phyloP scores from a whole-genome alignment of 2,113 vertebrate species.

The Leucoraja erinaceus region DNA sequence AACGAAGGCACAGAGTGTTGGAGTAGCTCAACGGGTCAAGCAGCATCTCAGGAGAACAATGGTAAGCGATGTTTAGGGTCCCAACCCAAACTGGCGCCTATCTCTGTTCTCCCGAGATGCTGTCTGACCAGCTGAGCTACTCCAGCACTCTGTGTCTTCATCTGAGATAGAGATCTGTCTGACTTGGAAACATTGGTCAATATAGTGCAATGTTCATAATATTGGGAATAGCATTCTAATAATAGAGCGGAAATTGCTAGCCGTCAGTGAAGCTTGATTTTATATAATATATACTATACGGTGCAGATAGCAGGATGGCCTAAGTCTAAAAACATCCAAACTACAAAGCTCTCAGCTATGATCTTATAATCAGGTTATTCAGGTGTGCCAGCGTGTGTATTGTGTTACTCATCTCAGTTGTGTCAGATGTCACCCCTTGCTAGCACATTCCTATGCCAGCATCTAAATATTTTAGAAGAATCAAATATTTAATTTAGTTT shows the following conservation, averaged over 20 bases:
- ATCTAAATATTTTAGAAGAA: constrained; percentile 26
- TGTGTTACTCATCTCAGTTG: neutral
- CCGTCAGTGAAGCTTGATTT: neutral
- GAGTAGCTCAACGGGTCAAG: too few relatives aligned
- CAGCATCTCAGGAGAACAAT: too few relatives aligned
- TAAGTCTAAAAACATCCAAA: constrained; percentile 18
- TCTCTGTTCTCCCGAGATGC: too few relatives aligned
- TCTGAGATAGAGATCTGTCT: neutral
- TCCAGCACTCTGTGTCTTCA: too few relatives aligned
- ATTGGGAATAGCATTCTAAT: neutral
- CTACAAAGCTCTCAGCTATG: neutral
- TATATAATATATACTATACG: neutral
- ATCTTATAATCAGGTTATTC: constrained; percentile 32
- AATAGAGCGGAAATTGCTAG: neutral
- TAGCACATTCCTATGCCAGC: constrained; percentile 7
- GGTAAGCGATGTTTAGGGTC: too few relatives aligned
- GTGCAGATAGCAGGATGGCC: neutral
- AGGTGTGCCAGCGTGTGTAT: neutral
- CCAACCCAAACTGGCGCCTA: too few relatives aligned
- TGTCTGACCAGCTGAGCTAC: too few relatives aligned
- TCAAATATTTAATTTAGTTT: constrained; percentile 3
- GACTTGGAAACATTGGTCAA: neutral
- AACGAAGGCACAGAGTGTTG: too few relatives aligned
- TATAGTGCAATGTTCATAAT: neutral
- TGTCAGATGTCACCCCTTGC: neutral